These are phyloP conservation scores for Papilio polyxenes DNA, from an alignment of 1,140 invertebrate species.

Conservation along the genomic window DNA sequence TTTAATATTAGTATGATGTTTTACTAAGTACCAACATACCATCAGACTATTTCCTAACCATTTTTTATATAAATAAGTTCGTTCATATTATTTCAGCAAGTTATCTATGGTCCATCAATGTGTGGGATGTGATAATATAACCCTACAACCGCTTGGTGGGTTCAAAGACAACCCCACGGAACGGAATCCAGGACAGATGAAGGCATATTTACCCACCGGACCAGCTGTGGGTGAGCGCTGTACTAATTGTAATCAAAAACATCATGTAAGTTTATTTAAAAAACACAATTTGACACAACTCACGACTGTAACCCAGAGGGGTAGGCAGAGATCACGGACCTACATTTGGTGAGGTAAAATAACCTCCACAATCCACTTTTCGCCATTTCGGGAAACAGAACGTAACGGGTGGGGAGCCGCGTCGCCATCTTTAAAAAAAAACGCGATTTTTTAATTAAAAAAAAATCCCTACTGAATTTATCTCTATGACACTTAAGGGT, in stretches of 20 bases:
- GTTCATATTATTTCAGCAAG: slow-evolving; percentile 82
- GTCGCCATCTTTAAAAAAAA: too few relatives aligned
- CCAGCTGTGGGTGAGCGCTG: slow-evolving; percentile 86
- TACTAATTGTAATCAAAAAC: slow-evolving; percentile 87
- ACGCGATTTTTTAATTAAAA: too few relatives aligned
- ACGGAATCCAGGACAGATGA: slow-evolving; percentile 82
- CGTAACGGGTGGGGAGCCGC: too few relatives aligned
- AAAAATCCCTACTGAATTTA: too few relatives aligned
- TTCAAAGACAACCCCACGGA: slow-evolving; percentile 81
- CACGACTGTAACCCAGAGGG: too few relatives aligned
- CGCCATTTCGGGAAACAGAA: too few relatives aligned
- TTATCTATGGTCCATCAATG: slow-evolving; percentile 94
- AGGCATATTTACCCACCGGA: slow-evolving; percentile 84
- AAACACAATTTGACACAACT: background rate
- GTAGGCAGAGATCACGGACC: too few relatives aligned
- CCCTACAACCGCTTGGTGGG: slow-evolving; percentile 88
- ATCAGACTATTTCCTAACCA: background rate
- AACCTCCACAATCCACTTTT: too few relatives aligned
- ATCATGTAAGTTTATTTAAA: slow-evolving; percentile 82
- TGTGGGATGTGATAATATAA: slow-evolving; percentile 90
- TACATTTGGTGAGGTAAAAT: too few relatives aligned
- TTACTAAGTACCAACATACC: background rate
- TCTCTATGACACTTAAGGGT: too few relatives aligned
- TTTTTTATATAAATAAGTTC: background rate
- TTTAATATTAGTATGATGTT: too few relatives aligned